phyloP scores from a whole-genome alignment of 2,888 invertebrate species.

The Dascillus cervinus region DNA sequence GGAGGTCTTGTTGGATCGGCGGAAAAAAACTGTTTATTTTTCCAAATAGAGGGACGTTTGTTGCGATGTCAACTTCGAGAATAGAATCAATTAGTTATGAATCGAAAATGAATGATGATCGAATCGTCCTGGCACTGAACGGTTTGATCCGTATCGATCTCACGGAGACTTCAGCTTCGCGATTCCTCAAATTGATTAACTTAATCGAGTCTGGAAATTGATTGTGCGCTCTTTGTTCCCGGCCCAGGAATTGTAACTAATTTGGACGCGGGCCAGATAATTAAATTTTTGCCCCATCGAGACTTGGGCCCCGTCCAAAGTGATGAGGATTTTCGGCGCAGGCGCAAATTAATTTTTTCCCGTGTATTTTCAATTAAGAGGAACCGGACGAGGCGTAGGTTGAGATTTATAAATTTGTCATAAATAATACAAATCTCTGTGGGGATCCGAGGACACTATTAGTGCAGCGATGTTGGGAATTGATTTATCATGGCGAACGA shows the following conservation, averaged over 20 bases:
- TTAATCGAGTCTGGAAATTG: conserved; percentile 5
- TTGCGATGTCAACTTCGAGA: conserved; percentile 29
- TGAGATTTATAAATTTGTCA: conserved; percentile 40
- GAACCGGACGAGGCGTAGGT: conserved; percentile 29
- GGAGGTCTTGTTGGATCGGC: too few relatives aligned
- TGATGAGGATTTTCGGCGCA: too few relatives aligned
- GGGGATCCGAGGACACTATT: conserved; percentile 41
- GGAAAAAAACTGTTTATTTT: too few relatives aligned
- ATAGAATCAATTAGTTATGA: conserved; percentile 35
- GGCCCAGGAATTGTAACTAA: too few relatives aligned
- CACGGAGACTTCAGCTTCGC: conserved; percentile 5
- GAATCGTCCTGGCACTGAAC: conserved; percentile 28
- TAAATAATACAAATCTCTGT: conserved; percentile 39
- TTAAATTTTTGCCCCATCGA: too few relatives aligned
- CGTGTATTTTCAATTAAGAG: conserved; percentile 12
- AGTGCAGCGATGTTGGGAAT: conserved; percentile 41
- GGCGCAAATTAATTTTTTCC: too few relatives aligned
- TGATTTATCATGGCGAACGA: conserved; percentile 42
- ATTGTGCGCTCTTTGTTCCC: too few relatives aligned
- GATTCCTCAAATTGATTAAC: conserved; percentile 13
- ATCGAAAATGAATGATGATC: conserved; percentile 32
- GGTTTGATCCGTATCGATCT: conserved; percentile 31
- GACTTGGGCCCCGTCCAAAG: too few relatives aligned
- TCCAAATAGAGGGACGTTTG: too few relatives aligned
- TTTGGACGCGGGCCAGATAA: too few relatives aligned